Evolutionary conservation across 2,888 invertebrate genomes (phyloP), one percentile per base, ranked within the genome.

Genomic region (Lamproptera curius): DNA sequence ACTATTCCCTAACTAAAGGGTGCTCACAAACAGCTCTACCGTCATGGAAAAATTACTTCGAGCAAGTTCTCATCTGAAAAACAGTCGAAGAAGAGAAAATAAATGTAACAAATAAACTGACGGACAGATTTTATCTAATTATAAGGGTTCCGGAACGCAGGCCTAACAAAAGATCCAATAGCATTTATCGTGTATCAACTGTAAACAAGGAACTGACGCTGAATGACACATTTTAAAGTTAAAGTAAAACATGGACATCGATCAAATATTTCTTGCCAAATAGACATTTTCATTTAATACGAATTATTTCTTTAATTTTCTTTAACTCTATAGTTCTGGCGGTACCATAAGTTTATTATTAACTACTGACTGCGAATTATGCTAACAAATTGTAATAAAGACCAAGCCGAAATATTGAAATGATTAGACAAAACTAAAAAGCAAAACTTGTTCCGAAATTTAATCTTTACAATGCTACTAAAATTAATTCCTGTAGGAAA

Each of bases 321-420:
- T 52, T 57, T 50, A 55, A 52, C 42, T 53, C 55, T 13, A 52
- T 58, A 63, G 65, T 73, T 74, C 75, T 69, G 56, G 65, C 64
- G 63, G n/a, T n/a, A n/a, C n/a, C n/a, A 73, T 71, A 72, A 76
- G 76, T 78, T 78, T 76, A 73, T 77, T 79, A 76, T 67, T 67
- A 66, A 69, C 69, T 58, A 67, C 62, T 66, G 67, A 70, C 70
- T 67, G 41, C 37, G 62, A 11, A 76, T 77, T 77, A 74, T 70
- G 73, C 72, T 76, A 64, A 70, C 73, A 76, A 73, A 77, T 77
- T 61, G 62, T 13, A 56, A 49, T 53, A 53, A 45, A 45, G 55
- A 42, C 50, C 55, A 57, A 31, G 54, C 39, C 50, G n/a, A n/a
- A n/a, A n/a, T n/a, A n/a, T n/a, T n/a, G n/a, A n/a, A n/a, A n/a